These are phyloP conservation scores for Drosophila lacteicornis DNA, from an alignment of 1,140 invertebrate species.

Conservation along the genomic window DNA sequence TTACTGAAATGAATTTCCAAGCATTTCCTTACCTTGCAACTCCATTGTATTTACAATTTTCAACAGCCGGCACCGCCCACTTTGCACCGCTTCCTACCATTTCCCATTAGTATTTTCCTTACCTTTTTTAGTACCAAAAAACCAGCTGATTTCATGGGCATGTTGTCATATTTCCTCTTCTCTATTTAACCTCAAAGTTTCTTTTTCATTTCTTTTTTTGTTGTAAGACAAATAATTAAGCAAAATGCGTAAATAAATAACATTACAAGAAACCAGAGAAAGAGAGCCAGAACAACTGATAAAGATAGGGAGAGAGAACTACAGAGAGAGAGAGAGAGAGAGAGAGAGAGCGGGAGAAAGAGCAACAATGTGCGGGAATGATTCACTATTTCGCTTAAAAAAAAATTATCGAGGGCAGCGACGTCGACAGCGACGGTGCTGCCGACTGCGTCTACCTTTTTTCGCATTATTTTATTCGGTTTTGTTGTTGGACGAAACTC, in stretches of 20 bases:
- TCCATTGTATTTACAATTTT: not conserved
- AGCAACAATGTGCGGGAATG: slow-evolving; percentile 41
- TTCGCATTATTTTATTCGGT: slow-evolving; percentile 65
- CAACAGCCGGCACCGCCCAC: slow-evolving; percentile 19
- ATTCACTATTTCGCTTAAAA: slow-evolving; percentile 17
- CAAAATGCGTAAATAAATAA: slow-evolving; percentile 29
- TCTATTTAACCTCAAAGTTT: slow-evolving; percentile 35
- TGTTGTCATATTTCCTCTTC: slow-evolving; percentile 45
- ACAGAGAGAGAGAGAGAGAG: slow-evolving; percentile 7
- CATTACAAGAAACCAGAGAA: slow-evolving; percentile 13
- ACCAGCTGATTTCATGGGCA: slow-evolving; percentile 65
- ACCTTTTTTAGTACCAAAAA: not conserved
- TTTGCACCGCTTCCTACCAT: not conserved
- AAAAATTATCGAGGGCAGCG: slow-evolving; percentile 55
- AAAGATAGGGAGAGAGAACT: slow-evolving; percentile 7
- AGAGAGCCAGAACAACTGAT: slow-evolving; percentile 15
- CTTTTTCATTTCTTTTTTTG: not conserved
- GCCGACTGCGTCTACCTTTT: slow-evolving; percentile 49
- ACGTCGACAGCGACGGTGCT: slow-evolving; percentile 41
- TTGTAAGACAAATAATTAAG: slow-evolving; percentile 1
- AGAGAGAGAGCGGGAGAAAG: not conserved
- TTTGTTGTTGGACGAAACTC: slow-evolving; percentile 16
- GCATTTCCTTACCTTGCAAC: not conserved
- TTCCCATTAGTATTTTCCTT: not conserved
- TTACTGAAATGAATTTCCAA: not conserved